These are phyloP conservation scores for Monarcha castaneiventris DNA, from an alignment of 2,113 vertebrate species.

Conservation along the genomic window DNA sequence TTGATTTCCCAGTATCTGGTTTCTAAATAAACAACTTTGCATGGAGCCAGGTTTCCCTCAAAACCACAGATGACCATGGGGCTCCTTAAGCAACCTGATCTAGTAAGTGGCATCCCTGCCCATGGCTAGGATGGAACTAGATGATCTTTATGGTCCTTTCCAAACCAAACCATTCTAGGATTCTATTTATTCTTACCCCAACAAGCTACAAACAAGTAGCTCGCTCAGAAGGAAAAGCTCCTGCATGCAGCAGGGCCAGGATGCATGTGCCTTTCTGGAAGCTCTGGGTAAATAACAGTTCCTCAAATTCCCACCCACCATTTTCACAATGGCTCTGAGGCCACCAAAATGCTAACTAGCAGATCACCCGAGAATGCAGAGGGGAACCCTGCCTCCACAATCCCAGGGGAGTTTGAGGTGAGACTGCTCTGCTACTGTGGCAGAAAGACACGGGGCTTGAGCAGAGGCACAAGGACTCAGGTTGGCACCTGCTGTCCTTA, in stretches of 20 bases:
- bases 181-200: not conserved
- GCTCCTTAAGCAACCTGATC: not conserved
- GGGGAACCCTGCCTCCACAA: not conserved
- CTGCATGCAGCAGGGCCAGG: not conserved
- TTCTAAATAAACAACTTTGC: not conserved
- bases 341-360: not conserved
- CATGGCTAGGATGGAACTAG: not conserved
- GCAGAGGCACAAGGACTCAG: not conserved
- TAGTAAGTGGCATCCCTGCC: not conserved
- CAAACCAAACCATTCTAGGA: not conserved
- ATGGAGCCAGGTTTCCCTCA: not conserved
- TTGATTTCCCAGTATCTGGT: not conserved
- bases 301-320: not conserved
- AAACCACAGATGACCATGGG: not conserved
- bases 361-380: accelerated
- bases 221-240: not conserved
- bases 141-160: not conserved
- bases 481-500: not conserved
- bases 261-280: not conserved
- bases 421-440: accelerated
- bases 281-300: not conserved
- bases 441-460: not conserved
- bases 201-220: not conserved
- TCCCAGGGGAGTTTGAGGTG: not conserved
- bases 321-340: not conserved